Evolutionary conservation across 30 jellyfish, hydroid and myxozoan species (phyloP), one percentile per base, ranked within the genome.

Genomic region (Aurelia aurita complex sp. Pacific): DNA sequence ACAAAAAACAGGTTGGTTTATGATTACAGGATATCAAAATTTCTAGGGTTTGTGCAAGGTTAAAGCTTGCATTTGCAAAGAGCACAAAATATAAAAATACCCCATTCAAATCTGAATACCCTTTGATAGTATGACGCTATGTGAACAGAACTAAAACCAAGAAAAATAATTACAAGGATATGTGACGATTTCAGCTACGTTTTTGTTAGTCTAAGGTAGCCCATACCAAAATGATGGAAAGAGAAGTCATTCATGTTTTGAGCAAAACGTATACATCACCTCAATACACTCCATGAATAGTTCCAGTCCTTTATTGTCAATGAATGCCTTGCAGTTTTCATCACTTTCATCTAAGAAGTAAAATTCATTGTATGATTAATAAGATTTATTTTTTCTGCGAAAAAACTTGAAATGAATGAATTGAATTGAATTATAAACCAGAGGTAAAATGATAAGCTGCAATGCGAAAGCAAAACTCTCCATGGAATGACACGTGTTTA

Each of bases 261-360:
- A 46, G 57, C 14, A 46, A 46, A 46, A 46, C 6, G 5, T 38
- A 46, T 6, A 46, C 57, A 64, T 53, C 23, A 89, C 97, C 51
- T 82, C 40, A 52, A 90, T 64, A 64, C 95, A 90, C 2, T 71
- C 79, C 34, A 65, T 67, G 69, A 91, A 91, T 18, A 91, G 40
- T 13, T 38, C 83, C 85, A 85, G 64, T 23, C 97, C 97, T 29
- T 81, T 79, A 63, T 74, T 73, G 36, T 85, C 35, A 5, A 91
- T 52, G 61, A 91, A 91, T 35, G 64, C 85, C 62, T 72, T 80
- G 64, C 97, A 84, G 69, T 91, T 91, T 38, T 85, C 96, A 15
- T 94, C 93, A 14, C 86, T 79, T 36, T 91, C 97, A 67, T 91
- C 97, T 90, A 78, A 0, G 62, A 34, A 80, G 10, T 13, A 50